Percentiles rank a stretch among this genome's conserved stretches.
Conservation (phyloP, 2,113 vertebrate species). For the Rhea pennata region DNA sequence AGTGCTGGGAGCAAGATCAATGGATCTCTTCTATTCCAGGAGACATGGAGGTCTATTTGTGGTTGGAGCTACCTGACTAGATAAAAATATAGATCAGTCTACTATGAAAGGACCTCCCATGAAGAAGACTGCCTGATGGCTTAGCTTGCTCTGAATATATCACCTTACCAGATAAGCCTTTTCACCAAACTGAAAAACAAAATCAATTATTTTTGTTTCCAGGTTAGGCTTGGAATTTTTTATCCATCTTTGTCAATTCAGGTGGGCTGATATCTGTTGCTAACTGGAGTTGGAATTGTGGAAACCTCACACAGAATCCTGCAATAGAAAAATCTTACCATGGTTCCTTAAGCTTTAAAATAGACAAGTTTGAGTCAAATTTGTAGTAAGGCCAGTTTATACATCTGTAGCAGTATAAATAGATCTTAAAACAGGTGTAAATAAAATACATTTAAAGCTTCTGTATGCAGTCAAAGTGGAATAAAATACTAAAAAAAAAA, state of each 20-base stretch:
- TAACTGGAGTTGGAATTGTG: background rate
- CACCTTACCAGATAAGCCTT: background rate
- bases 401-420: background rate
- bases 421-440: background rate
- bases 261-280: background rate
- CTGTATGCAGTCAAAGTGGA: background rate
- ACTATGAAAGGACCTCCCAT: constrained; percentile 14
- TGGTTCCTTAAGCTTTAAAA: constrained; percentile 2
- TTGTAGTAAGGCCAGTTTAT: background rate
- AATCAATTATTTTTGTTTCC: background rate
- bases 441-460: background rate
- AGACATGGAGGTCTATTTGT: constrained; percentile 58
- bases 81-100: constrained; percentile 52
- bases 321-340: background rate
- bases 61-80: constrained; percentile 55
- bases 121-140: constrained; percentile 28
- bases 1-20: constrained; percentile 68
- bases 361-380: background rate
- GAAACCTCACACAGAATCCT: background rate
- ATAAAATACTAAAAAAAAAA: background rate
- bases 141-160: constrained; percentile 20
- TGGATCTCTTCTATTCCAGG: constrained; percentile 68
- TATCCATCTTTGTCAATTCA: background rate
- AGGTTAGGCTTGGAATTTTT: constrained; percentile 26
- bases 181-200: background rate